A percentile compares a stretch with the other conserved stretches of the same genome.
These are phyloP conservation scores for Colletes gigas DNA, from an alignment of 1,140 invertebrate species.

Conservation along the genomic window DNA sequence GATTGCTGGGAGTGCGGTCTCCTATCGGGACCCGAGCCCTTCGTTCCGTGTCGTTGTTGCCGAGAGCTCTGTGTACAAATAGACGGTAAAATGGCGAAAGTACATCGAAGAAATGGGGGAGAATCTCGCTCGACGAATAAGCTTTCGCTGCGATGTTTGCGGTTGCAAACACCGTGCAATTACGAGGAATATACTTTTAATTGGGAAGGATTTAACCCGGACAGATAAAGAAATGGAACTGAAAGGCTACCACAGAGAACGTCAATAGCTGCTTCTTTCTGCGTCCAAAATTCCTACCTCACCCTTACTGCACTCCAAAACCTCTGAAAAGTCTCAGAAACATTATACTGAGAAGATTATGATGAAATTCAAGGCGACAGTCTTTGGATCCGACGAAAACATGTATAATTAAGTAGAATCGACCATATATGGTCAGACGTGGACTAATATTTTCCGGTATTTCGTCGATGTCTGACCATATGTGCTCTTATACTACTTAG, in stretches of 20 bases:
- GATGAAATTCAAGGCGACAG: no score
- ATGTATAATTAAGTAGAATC: no score
- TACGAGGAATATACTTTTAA: conserved; percentile 2
- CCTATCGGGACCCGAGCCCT: neutral
- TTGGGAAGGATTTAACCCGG: conserved; percentile 3
- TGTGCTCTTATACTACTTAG: no score
- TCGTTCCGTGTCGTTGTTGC: neutral
- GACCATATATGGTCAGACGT: no score
- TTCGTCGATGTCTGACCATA: no score
- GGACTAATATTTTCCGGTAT: no score
- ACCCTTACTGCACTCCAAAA: no score
- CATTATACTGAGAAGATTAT: no score
- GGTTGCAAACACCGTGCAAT: neutral
- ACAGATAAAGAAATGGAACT: neutral
- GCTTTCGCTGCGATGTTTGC: conserved; percentile 9
- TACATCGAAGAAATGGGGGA: neutral
- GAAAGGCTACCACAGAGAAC: neutral
- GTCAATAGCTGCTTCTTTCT: no score
- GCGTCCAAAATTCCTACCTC: no score
- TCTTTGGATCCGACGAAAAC: no score
- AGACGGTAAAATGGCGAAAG: neutral
- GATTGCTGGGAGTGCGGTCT: neutral
- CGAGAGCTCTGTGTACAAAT: conserved; percentile 14
- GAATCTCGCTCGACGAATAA: conserved; percentile 2
- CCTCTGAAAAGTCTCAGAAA: no score